Base-by-base conservation (phyloP, 2,888 invertebrate species). In the Lycophotia porphyrea region DNA sequence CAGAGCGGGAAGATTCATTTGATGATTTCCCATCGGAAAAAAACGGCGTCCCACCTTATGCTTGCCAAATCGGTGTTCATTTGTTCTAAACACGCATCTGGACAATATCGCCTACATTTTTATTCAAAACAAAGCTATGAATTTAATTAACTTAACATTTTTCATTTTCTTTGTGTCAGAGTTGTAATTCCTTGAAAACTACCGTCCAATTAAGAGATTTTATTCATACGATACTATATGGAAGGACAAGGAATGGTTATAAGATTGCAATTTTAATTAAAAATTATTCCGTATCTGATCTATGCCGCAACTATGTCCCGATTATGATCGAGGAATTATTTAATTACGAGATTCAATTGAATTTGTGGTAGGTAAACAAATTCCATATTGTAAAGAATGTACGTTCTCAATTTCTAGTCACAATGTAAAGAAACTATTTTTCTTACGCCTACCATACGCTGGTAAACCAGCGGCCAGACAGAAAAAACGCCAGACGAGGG, bases 251-350 rank as follows among this genome's bases (percentile, higher is more conserved):
- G 21, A 60, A 34, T 60, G 21, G 21, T 34, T 13, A 49, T 24
- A 67, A 42, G 34, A 60, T 34, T 5, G 36, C n/a, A 63, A 49
- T 78, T 67, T 49, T 79, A 79, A 79, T 79, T 49, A 58, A 64
- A 78, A 67, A 15, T 21, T 34, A 78, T 67, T 24, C 42, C 27
- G 9, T 72, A 78, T 72, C 72, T 64, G 67, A 68, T 63, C 3
- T 55, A 21, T 42, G 34, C 34, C 15, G 27, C 47, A 67, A 8
- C 24, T 34, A 58, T 49, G 67, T 64, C 11, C 36, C 4, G 67
- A 69, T 49, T 24, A 69, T 63, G 70, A 15, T 13, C 73, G 24
- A 39, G 15, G 70, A 74, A 80, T 80, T 39, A 67, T 79, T 67
- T 78, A 52, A 65, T 78, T 39, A 47, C 8, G 21, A 76, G 21